Percentiles rank a stretch among this genome's conserved stretches.
phyloP scores from a whole-genome alignment of 2,113 vertebrate genomes.

The Notechis scutatus region DNA sequence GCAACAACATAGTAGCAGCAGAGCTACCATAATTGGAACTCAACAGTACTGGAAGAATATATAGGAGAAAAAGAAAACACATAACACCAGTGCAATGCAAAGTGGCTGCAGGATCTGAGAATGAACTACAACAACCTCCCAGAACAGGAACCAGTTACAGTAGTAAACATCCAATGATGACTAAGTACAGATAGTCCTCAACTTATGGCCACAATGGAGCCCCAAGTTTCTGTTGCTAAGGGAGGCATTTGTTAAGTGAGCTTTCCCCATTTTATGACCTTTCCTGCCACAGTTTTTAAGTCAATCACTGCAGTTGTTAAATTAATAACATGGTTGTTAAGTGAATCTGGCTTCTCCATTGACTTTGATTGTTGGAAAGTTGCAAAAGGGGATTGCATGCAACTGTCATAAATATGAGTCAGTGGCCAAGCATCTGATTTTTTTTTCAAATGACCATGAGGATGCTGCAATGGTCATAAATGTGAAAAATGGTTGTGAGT shows the following conservation, averaged over 20 bases:
- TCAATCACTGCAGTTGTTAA: not conserved
- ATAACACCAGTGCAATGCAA: not conserved
- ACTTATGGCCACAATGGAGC: not conserved
- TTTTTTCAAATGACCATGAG: not conserved
- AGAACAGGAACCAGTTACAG: not conserved
- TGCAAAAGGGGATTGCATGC: not conserved
- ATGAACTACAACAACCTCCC: not conserved
- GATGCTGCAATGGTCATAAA: not conserved
- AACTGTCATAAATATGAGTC: not conserved
- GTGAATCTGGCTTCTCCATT: not conserved
- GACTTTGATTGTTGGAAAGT: not conserved
- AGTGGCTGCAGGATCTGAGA: not conserved
- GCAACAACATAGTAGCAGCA: not conserved
- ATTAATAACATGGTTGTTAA: not conserved
- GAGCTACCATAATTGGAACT: not conserved
- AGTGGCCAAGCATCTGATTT: not conserved
- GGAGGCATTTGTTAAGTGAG: not conserved
- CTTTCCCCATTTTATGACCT: not conserved
- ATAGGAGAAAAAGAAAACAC: not conserved
- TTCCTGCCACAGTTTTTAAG: not conserved
- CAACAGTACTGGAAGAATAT: not conserved
- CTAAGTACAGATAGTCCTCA: not conserved
- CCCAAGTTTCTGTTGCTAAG: not conserved
- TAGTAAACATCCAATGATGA: not conserved
- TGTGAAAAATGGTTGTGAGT: not conserved